Base-by-base conservation (phyloP, 1,140 invertebrate genomes). In the Laupala kohalensis region DNA sequence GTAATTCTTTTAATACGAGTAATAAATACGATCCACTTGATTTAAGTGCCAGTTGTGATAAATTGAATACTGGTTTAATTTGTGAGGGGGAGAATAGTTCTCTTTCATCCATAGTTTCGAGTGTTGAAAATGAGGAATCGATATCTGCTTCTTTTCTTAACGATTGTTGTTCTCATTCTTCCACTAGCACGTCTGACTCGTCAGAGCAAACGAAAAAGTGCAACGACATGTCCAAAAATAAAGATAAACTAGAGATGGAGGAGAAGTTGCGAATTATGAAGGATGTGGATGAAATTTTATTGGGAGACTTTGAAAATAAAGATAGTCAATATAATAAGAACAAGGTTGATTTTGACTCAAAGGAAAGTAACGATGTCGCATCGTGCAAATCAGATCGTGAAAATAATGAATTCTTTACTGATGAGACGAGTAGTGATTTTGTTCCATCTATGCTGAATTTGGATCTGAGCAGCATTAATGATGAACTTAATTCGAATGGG, bases 361-460 rank as follows among this genome's bases (percentile, higher is more conserved):
- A 53, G 19, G 37, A 53, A 53, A 9, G 19, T 9, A 53, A 53
- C 19, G 37, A 73, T 76, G 0, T 64, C 72, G 0, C 73, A 72
- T 3, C 62, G 72, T 0, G 77, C 76, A 37, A 73, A 53, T 13
- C 19, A 13, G 9, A 15, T 4, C 19, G 15, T 0, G 67, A 68
- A 23, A 68, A 30, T 29, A 27, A 25, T 25, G 65, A 67, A 15
- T 26, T 3, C 6, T n/a, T 27, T 67, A 27, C 25, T 25, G n/a
- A 23, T 37, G 28, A 68, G 24, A 27, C 5, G 6, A 68, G 9
- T 23, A 4, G 5, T 2, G 23, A 73, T 67, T 75, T 78, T 0
- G 75, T 76, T 12, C 77, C 80, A 76, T 77, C 78, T 0, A 78
- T 80, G 27, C 62, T 82, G 15, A 81, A 80, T 73, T 72, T 82